Base-by-base conservation (phyloP, 2,113 vertebrate species). In the Podarcis raffonei region DNA sequence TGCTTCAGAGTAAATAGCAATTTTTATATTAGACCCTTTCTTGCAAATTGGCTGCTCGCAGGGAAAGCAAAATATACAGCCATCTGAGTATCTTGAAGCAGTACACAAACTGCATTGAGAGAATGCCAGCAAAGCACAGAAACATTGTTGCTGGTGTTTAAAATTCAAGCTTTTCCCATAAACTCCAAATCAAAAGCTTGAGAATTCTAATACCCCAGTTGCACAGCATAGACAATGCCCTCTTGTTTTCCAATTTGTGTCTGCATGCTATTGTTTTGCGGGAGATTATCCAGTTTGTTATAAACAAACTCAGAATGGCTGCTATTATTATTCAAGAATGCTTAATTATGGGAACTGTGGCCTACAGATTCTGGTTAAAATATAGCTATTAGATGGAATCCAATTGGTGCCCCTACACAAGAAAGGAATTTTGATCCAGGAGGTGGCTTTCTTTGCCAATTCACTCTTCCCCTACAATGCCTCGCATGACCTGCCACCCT, bases 1-100 rank as follows among this genome's bases (percentile, higher is more conserved):
- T 95, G 92, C 94, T 95, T 91, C 90, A 93, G 93, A 95, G 94
- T 92, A 97, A 96, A 96, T 93, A 94, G 91, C 95, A 88, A 92
- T 96, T 97, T 97, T 96, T 96, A 92, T 95, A 96, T 97, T 90
- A 94, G 95, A 95, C 94, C 86, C 92, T 94, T 96, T 95, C 94
- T 95, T 95, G 84, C 91, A 96, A 97, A 97, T 96, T 96, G 96
- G 92, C 92, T 94, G 12, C 93, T 95, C 86, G 90, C 82, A 90
- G 92, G 42, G 68, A 93, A 92, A 92, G 90, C 87, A 89, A 95
- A 97, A 95, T 95, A 94, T 89, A 92, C 82, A 92, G 62, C 90
- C 91, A 83, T 91, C 92, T 95, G 18, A 71, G 72, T 94, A 92
- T 94, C 91, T 94, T 77, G 81, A 89, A 95, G 90, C 88, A 89